Evolutionary conservation across 1,140 invertebrate genomes (phyloP).

Genomic region (Brachionus paranguensis): DNA sequence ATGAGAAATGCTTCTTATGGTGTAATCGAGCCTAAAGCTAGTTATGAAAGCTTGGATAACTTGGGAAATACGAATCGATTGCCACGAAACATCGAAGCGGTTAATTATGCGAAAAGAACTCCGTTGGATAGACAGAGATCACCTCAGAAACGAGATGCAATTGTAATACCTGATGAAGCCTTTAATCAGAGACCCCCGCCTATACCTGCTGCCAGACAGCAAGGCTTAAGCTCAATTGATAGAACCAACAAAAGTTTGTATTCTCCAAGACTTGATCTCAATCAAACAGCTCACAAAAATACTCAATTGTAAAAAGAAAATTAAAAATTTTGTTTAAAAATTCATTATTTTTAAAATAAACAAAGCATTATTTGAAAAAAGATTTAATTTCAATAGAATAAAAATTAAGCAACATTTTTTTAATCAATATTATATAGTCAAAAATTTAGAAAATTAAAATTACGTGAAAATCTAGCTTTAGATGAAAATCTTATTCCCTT

Average conservation of each 20-base stretch:
- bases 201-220: neutral
- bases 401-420: too few relatives aligned
- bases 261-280: neutral
- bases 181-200: neutral
- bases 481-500: too few relatives aligned
- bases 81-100: neutral
- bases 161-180: neutral
- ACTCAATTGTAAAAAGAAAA: neutral
- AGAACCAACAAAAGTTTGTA: neutral
- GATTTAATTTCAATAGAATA: neutral
- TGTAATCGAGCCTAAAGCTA: neutral
- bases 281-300: neutral
- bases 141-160: neutral
- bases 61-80: neutral
- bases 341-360: neutral
- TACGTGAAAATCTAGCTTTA: too few relatives aligned
- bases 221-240: neutral
- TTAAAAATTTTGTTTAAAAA: neutral
- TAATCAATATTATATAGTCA: too few relatives aligned
- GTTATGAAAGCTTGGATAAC: constrained; percentile 12
- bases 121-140: neutral
- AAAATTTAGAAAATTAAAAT: too few relatives aligned
- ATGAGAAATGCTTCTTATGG: neutral
- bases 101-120: neutral
- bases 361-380: neutral